A percentile compares a stretch with the other conserved stretches of the same genome.
phyloP scores from a whole-genome alignment of 2,797 vertebrate species.

The Merluccius polli region DNA sequence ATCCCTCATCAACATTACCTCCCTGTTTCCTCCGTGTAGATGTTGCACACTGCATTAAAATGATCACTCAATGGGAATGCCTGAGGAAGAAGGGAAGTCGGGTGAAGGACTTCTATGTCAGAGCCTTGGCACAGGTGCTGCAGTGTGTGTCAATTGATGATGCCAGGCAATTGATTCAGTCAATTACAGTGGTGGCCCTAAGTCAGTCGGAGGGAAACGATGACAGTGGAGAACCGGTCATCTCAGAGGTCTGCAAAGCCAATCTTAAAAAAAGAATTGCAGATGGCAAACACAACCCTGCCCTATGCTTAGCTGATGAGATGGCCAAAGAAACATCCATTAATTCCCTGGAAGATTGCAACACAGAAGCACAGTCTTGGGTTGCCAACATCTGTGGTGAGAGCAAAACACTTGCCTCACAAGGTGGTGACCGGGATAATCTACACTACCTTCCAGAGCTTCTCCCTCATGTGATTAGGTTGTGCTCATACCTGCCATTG shows the following conservation, averaged over 20 bases:
- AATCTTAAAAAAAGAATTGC: slow-evolving; percentile 11
- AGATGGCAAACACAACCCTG: slow-evolving; percentile 9
- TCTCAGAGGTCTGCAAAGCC: slow-evolving; percentile 18
- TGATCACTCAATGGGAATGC: slow-evolving; percentile 27
- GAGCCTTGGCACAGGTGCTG: slow-evolving; percentile 24
- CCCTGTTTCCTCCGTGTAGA: slow-evolving; percentile 32
- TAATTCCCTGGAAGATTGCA: background rate
- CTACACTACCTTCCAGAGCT: slow-evolving; percentile 32
- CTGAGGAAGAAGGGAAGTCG: slow-evolving; percentile 9
- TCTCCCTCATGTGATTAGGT: slow-evolving; percentile 20
- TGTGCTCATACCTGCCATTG: slow-evolving; percentile 19
- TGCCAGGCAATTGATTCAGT: slow-evolving; percentile 21
- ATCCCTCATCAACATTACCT: slow-evolving; percentile 12
- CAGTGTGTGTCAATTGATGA: slow-evolving; percentile 21
- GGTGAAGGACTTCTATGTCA: slow-evolving; percentile 34
- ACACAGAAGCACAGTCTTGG: slow-evolving; percentile 15
- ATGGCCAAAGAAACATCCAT: background rate
- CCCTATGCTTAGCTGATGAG: background rate
- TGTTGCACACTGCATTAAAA: slow-evolving; percentile 35
- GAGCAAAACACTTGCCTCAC: slow-evolving; percentile 18
- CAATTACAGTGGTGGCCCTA: slow-evolving; percentile 24
- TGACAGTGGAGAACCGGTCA: background rate
- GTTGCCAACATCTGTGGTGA: slow-evolving; percentile 24
- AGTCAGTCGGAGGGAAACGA: slow-evolving; percentile 25
- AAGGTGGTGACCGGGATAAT: slow-evolving; percentile 27